Evolutionary conservation across 2,113 vertebrate species (phyloP).

Genomic region (Poecilia latipinna): DNA sequence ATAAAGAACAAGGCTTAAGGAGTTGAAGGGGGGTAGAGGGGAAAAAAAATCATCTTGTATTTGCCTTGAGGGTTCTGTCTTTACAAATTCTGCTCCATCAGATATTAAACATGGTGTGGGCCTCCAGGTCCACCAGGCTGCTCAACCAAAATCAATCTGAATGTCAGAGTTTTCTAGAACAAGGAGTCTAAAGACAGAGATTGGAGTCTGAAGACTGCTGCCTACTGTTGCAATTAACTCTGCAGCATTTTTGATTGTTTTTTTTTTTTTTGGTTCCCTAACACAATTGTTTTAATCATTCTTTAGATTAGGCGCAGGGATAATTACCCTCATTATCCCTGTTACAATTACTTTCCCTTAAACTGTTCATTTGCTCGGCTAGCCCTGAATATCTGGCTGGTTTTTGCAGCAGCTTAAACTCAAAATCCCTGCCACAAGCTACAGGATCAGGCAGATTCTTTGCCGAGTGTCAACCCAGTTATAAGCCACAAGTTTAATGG

Average conservation of each 20-base stretch:
- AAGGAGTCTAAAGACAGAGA: conserved; percentile 5
- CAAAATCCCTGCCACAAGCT: conserved; percentile 39
- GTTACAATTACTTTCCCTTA: conserved; percentile 9
- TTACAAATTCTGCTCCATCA: conserved; percentile 30
- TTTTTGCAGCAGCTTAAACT: conserved; percentile 33
- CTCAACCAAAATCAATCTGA: conserved; percentile 30
- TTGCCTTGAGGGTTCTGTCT: conserved; percentile 30
- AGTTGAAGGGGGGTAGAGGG: background rate
- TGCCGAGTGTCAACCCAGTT: conserved; percentile 12
- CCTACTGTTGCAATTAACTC: background rate
- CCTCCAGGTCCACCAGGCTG: conserved; percentile 39
- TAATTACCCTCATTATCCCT: conserved; percentile 37
- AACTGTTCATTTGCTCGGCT: conserved; percentile 3
- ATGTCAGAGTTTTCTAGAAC: conserved; percentile 17
- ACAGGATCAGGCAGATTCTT: conserved; percentile 23
- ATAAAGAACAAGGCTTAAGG: conserved; percentile 33
- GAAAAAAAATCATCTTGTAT: background rate
- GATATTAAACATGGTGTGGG: conserved; percentile 58
- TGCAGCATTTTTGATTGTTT: background rate
- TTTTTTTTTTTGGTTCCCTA: background rate
- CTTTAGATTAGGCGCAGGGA: background rate
- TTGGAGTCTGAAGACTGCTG: conserved; percentile 8
- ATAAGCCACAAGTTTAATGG: conserved; percentile 10
- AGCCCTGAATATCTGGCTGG: conserved; percentile 8
- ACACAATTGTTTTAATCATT: conserved; percentile 15